These are phyloP conservation scores for Nannospalax galili DNA, from an alignment of 2,113 vertebrate genomes.

Conservation along the genomic window DNA sequence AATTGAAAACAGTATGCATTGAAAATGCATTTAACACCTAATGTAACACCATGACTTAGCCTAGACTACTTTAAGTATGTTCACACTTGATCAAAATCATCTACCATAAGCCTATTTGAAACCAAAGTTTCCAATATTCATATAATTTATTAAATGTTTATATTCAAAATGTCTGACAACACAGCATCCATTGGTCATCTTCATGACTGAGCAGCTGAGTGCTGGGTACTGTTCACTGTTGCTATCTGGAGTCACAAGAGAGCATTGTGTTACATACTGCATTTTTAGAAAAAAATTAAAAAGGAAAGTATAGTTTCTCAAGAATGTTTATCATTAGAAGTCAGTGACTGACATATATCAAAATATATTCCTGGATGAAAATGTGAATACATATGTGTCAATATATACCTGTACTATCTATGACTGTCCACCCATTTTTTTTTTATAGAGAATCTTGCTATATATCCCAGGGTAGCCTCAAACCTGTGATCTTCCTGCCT, in stretches of 20 bases:
- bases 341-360: background rate
- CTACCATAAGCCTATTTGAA: background rate
- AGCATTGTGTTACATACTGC: background rate
- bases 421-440: background rate
- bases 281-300: background rate
- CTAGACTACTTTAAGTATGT: background rate
- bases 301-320: background rate
- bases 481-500: background rate
- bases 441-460: background rate
- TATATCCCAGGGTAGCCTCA: background rate
- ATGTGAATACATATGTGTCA: background rate
- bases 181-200: background rate
- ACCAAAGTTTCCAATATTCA: background rate
- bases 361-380: background rate
- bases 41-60: background rate
- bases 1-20: background rate
- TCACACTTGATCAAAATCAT: background rate
- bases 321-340: background rate
- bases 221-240: background rate
- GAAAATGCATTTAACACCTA: background rate
- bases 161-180: background rate
- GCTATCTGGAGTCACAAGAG: background rate
- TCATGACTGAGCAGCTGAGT: background rate
- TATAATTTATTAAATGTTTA: background rate
- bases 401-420: background rate